These are phyloP conservation scores for Thera britannica DNA, from an alignment of 2,888 invertebrate genomes.

Conservation along the genomic window DNA sequence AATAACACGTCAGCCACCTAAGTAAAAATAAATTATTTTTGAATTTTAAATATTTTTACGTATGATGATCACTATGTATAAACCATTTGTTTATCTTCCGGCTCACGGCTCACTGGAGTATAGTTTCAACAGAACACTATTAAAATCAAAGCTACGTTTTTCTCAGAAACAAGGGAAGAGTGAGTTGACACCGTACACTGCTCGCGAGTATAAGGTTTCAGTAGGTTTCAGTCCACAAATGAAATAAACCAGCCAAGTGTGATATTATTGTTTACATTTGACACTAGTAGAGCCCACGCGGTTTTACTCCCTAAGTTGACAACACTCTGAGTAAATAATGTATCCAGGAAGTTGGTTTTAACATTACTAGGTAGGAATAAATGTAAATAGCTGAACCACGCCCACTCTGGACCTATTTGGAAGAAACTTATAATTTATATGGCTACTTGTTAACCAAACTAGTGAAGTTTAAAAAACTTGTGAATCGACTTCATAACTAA, in stretches of 20 bases:
- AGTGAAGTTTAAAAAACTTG: too few relatives aligned
- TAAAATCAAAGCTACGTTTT: slow-evolving; percentile 7
- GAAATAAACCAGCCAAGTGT: neutral
- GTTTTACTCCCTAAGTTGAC: neutral
- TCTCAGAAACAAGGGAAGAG: slow-evolving; percentile 1
- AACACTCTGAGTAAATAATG: neutral
- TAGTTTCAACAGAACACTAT: neutral
- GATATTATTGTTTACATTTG: slow-evolving; percentile 8
- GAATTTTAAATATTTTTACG: too few relatives aligned
- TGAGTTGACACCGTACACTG: slow-evolving; percentile 12
- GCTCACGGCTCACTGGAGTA: neutral
- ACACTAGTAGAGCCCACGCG: neutral
- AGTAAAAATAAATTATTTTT: too few relatives aligned
- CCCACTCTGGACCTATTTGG: too few relatives aligned
- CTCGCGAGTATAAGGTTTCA: slow-evolving; percentile 17
- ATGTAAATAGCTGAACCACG: too few relatives aligned
- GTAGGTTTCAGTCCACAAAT: slow-evolving; percentile 4
- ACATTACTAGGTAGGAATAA: too few relatives aligned
- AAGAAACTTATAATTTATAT: too few relatives aligned
- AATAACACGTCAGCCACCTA: too few relatives aligned
- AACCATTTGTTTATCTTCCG: too few relatives aligned
- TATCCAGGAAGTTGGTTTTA: neutral
- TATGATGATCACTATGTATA: too few relatives aligned
- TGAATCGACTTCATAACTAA: too few relatives aligned
- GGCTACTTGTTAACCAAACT: too few relatives aligned